These are phyloP conservation scores for Oegoconia quadripuncta DNA, from an alignment of 2,888 invertebrate species.

Conservation along the genomic window DNA sequence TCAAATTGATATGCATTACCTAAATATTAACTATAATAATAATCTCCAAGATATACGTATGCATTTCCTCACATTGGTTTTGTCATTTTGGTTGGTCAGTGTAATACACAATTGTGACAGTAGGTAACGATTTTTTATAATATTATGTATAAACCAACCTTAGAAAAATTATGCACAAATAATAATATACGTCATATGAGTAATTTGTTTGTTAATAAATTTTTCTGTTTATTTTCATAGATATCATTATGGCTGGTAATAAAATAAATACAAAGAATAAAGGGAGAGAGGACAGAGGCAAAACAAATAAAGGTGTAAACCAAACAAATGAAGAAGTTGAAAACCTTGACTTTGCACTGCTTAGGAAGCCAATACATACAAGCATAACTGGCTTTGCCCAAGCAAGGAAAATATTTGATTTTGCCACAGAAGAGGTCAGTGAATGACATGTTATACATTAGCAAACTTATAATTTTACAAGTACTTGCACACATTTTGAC, in stretches of 20 bases:
- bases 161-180: too few species aligned
- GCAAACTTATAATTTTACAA: too few species aligned
- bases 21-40: too few species aligned
- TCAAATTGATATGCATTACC: conserved; percentile 10
- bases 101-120: conserved; percentile 28
- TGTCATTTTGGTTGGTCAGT: conserved; percentile 43
- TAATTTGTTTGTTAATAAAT: too few species aligned
- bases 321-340: conserved; percentile 57
- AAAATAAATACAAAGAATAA: conserved; percentile 63
- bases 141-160: neutral
- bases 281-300: conserved; percentile 60
- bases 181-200: too few species aligned
- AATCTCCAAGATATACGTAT: too few species aligned
- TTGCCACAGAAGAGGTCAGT: conserved; percentile 86
- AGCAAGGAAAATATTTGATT: conserved; percentile 84
- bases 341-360: conserved; percentile 74
- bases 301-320: conserved; percentile 44
- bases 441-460: conserved; percentile 5
- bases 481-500: too few species aligned
- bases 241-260: conserved; percentile 62
- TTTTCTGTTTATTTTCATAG: too few species aligned
- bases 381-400: conserved; percentile 85
- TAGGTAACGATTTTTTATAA: neutral
- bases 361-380: conserved; percentile 83
- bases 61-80: too few species aligned